Conservation (phyloP, 2,797 vertebrate species). For the Rallus crepitans region DNA sequence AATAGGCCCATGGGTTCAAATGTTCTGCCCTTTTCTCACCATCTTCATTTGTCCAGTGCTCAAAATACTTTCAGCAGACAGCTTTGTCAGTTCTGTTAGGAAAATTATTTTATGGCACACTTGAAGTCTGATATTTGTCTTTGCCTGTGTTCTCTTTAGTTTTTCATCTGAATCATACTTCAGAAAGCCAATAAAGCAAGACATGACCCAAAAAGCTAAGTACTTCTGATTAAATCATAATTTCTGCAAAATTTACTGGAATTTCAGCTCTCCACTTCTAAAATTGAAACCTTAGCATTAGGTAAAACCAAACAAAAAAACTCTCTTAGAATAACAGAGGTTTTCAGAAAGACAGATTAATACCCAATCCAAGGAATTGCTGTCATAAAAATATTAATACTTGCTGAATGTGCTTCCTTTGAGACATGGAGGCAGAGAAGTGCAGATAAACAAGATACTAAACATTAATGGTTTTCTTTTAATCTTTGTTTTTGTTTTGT, state of each 20-base stretch:
- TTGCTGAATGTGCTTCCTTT: not conserved
- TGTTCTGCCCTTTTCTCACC: not conserved
- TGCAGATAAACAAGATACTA: not conserved
- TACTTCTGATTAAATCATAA: not conserved
- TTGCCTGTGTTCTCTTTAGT: not conserved
- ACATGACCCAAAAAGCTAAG: not conserved
- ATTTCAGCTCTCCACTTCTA: not conserved
- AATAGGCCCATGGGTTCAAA: not conserved
- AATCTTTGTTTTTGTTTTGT: not conserved
- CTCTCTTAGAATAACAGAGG: not conserved
- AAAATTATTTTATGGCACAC: slow-evolving; percentile 21
- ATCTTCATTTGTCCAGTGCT: not conserved
- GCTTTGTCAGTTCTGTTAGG: slow-evolving; percentile 26
- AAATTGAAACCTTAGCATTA: not conserved
- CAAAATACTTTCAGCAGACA: slow-evolving; percentile 19
- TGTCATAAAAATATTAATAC: not conserved
- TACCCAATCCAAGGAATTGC: not conserved
- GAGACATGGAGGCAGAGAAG: not conserved
- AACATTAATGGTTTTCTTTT: not conserved
- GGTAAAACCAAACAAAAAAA: not conserved
- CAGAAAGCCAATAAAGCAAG: slow-evolving; percentile 5
- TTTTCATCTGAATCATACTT: slow-evolving; percentile 1
- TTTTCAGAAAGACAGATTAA: not conserved
- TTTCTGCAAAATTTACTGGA: slow-evolving; percentile 5
- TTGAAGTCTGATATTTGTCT: slow-evolving; percentile 10